phyloP scores from a whole-genome alignment of 2,113 vertebrate genomes.

The Tiliqua scincoides region DNA sequence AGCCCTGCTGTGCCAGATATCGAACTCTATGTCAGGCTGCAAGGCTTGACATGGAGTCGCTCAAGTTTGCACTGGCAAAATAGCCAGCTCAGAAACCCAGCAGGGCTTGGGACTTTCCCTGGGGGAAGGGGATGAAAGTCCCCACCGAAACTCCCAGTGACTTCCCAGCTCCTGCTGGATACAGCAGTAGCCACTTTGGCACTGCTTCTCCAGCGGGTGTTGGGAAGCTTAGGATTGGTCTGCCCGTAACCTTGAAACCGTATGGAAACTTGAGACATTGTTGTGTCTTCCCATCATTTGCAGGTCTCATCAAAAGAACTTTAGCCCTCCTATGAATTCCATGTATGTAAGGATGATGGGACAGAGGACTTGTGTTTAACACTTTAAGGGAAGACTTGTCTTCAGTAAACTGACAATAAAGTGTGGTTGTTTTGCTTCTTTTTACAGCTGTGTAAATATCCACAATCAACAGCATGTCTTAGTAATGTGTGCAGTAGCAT shows the following conservation, averaged over 20 bases:
- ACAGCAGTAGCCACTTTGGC: too few species aligned
- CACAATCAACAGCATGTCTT: constrained; percentile 98
- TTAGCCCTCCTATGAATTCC: not conserved
- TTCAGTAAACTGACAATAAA: not conserved
- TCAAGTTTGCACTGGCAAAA: too few species aligned
- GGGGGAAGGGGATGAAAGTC: too few species aligned
- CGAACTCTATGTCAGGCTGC: too few species aligned
- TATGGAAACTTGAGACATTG: not conserved
- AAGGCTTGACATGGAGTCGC: too few species aligned
- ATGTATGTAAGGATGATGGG: not conserved
- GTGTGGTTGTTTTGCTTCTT: constrained; percentile 1
- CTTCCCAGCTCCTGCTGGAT: too few species aligned
- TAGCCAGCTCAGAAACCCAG: too few species aligned
- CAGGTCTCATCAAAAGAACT: not conserved
- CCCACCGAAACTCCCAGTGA: too few species aligned
- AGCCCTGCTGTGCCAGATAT: too few species aligned
- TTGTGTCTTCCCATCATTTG: not conserved
- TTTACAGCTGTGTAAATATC: constrained; percentile 88
- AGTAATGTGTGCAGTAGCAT: constrained; percentile 96
- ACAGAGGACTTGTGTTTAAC: not conserved
- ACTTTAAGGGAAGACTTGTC: not conserved
- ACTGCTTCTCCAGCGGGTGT: too few species aligned
- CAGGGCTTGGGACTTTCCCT: too few species aligned
- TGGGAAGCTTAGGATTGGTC: too few species aligned
- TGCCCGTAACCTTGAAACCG: not conserved